These are phyloP conservation scores for Aphaenogaster rudis DNA, from an alignment of 1,140 invertebrate species.

Conservation along the genomic window DNA sequence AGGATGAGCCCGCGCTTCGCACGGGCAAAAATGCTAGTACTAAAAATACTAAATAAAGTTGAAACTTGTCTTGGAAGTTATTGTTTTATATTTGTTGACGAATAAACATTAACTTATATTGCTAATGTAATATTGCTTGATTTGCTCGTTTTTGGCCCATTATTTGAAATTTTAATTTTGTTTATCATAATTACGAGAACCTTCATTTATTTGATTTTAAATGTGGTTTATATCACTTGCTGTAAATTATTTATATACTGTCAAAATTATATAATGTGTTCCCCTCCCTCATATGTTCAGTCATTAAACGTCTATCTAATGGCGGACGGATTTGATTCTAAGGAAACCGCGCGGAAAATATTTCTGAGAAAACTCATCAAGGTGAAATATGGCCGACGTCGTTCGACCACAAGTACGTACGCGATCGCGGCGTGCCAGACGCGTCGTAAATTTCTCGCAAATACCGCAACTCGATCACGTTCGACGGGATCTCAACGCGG, in stretches of 20 bases:
- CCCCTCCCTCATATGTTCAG: not conserved
- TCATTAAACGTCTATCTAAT: constrained; percentile 8
- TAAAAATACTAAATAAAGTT: too few relatives aligned
- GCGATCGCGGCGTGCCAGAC: constrained; percentile 48
- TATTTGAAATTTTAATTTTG: too few relatives aligned
- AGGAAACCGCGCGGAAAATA: constrained; percentile 48
- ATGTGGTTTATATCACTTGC: not conserved
- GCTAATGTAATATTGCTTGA: too few relatives aligned
- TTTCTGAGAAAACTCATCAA: constrained; percentile 59
- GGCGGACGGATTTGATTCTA: constrained; percentile 12
- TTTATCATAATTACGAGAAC: too few relatives aligned
- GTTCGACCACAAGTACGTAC: constrained; percentile 46
- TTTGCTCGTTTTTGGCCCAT: too few relatives aligned
- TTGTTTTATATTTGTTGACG: too few relatives aligned
- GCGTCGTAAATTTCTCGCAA: constrained; percentile 68
- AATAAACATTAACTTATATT: too few relatives aligned
- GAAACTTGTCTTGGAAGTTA: too few relatives aligned
- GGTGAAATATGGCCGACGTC: constrained; percentile 46
- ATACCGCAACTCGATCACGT: constrained; percentile 67
- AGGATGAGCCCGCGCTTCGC: too few relatives aligned
- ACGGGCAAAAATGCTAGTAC: too few relatives aligned
- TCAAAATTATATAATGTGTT: not conserved
- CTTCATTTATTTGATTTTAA: not conserved
- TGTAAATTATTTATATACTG: not conserved
- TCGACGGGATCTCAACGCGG: constrained; percentile 63